These are phyloP conservation scores for Papilio polyxenes DNA, from an alignment of 1,140 invertebrate species.

Conservation along the genomic window DNA sequence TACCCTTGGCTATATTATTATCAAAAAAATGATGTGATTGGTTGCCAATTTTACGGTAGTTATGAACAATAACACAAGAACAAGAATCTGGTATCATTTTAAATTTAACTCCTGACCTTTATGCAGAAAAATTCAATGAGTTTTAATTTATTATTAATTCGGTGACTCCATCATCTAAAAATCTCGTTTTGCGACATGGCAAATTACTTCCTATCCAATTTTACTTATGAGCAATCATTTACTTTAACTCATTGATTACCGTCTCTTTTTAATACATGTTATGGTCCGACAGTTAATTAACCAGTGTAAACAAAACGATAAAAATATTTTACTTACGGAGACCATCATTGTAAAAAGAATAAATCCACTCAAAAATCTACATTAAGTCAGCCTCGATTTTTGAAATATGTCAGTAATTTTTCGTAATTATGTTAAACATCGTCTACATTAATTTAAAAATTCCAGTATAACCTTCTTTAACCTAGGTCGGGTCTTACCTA, in stretches of 20 bases:
- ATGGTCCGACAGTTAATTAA: not conserved
- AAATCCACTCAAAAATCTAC: conserved; percentile 49
- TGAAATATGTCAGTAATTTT: conserved; percentile 53
- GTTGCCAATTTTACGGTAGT: conserved; percentile 31
- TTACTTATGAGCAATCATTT: not conserved
- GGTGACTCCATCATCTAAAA: not conserved
- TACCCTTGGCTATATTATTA: conserved; percentile 43
- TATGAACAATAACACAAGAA: conserved; percentile 4
- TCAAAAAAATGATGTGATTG: conserved; percentile 50
- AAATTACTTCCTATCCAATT: conserved; percentile 10
- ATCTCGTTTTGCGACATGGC: not conserved
- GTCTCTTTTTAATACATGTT: not conserved
- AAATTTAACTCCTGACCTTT: conserved; percentile 5
- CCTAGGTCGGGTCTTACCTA: not conserved
- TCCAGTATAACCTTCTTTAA: not conserved
- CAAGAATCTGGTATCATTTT: conserved; percentile 3
- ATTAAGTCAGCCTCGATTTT: conserved; percentile 48
- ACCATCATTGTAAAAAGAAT: conserved; percentile 44
- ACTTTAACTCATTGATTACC: not conserved
- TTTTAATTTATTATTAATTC: conserved; percentile 27
- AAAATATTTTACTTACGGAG: conserved; percentile 37
- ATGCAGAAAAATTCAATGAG: conserved; percentile 10
- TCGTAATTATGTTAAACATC: conserved; percentile 68
- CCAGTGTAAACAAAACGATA: conserved; percentile 9
- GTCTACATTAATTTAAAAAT: conserved; percentile 51